Conservation (phyloP, 2,113 vertebrate species). For the Cichladusa arquata region DNA sequence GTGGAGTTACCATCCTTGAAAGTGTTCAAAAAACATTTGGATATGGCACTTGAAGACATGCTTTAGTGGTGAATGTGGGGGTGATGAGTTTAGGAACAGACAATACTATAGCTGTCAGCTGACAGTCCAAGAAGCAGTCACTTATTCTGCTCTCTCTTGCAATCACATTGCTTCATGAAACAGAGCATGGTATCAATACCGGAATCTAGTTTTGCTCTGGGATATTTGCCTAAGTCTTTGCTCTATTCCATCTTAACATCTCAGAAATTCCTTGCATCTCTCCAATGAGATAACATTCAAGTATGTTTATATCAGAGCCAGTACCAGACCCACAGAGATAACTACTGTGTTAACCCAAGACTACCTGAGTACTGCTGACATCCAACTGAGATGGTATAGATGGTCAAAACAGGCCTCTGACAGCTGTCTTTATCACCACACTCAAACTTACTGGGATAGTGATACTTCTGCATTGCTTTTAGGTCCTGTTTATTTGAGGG, state of each 20-base stretch:
- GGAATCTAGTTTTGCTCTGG: not conserved
- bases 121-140: not conserved
- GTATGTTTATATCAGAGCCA: not conserved
- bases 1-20: not conserved
- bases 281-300: conserved; percentile 34
- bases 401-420: not conserved
- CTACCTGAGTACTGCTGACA: not conserved
- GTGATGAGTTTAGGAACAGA: not conserved
- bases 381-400: not conserved
- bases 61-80: not conserved
- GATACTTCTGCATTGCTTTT: not conserved
- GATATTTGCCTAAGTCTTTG: not conserved
- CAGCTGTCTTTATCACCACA: not conserved
- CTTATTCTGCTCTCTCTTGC: not conserved
- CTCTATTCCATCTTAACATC: not conserved
- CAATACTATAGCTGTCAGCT: not conserved
- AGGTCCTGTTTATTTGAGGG: not conserved
- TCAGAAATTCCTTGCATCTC: not conserved
- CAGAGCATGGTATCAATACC: not conserved
- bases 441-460: not conserved
- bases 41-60: not conserved
- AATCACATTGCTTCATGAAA: not conserved
- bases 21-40: not conserved
- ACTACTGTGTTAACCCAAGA: not conserved
- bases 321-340: not conserved